phyloP scores from a whole-genome alignment of 1,140 invertebrate species.

The Belonocnema kinseyi region DNA sequence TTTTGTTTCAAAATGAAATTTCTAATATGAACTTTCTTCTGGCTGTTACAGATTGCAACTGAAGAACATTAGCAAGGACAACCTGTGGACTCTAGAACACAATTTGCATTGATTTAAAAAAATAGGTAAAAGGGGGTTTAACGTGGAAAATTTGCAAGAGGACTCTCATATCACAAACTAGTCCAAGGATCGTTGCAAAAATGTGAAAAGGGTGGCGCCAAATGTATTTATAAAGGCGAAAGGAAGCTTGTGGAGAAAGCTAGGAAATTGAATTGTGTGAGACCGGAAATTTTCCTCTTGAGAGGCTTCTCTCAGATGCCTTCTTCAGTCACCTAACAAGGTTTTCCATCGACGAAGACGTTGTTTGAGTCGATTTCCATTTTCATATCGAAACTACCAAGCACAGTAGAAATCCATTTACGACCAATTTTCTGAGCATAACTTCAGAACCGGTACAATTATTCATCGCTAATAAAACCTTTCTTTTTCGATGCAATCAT shows the following conservation, averaged over 20 bases:
- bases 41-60: not conserved
- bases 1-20: not conserved
- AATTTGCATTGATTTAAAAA: not conserved
- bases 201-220: too few relatives aligned
- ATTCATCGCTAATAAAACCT: slow-evolving; percentile 16
- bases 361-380: slow-evolving; percentile 34
- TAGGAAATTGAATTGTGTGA: not conserved
- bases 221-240: not conserved
- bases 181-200: too few relatives aligned
- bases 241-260: not conserved
- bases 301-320: not conserved
- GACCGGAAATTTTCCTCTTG: not conserved
- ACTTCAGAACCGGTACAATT: slow-evolving; percentile 30
- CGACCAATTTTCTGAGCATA: slow-evolving; percentile 34
- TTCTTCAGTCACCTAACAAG: not conserved
- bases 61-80: not conserved
- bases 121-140: not conserved
- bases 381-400: slow-evolving; percentile 26
- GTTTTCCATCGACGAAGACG: slow-evolving; percentile 36
- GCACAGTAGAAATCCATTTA: slow-evolving; percentile 32
- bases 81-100: slow-evolving; percentile 3
- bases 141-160: not conserved
- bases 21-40: not conserved
- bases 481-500: slow-evolving; percentile 44
- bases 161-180: too few relatives aligned